Conservation (phyloP, 1,140 invertebrate genomes). For the Hesperophylax magnus region DNA sequence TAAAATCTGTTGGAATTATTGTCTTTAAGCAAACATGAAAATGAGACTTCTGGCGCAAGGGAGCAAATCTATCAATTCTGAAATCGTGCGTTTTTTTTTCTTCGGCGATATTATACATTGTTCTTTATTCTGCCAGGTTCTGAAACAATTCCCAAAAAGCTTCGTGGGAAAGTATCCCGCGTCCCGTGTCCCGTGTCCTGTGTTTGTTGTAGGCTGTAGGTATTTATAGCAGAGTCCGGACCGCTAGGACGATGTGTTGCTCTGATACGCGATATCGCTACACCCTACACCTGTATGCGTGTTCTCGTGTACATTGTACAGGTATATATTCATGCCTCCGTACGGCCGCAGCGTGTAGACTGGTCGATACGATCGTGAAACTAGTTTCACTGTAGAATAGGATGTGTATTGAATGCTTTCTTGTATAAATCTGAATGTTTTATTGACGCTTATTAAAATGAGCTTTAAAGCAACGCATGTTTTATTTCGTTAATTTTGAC, state of each 20-base stretch:
- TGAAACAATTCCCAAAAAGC: neutral
- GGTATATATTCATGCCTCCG: neutral
- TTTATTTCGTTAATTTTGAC: too few species aligned
- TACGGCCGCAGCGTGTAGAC: neutral
- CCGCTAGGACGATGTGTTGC: neutral
- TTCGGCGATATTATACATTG: neutral
- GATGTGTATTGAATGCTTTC: too few species aligned
- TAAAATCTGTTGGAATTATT: too few species aligned
- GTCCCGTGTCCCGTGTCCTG: too few species aligned
- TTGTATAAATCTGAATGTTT: too few species aligned
- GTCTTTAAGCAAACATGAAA: too few species aligned
- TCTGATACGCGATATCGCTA: neutral
- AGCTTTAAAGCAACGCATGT: too few species aligned
- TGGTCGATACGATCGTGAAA: neutral
- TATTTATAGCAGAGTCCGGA: neutral
- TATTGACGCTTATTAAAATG: too few species aligned
- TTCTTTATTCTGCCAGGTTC: constrained; percentile 6
- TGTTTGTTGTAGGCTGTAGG: too few species aligned
- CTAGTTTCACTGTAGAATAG: neutral
- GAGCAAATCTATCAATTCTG: too few species aligned
- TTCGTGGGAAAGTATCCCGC: neutral
- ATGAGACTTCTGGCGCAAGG: too few species aligned
- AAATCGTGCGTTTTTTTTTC: too few species aligned
- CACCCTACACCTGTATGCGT: neutral
- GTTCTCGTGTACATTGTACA: neutral